phyloP scores from a whole-genome alignment of 2,113 vertebrate genomes.

The Rhinopithecus roxellana region DNA sequence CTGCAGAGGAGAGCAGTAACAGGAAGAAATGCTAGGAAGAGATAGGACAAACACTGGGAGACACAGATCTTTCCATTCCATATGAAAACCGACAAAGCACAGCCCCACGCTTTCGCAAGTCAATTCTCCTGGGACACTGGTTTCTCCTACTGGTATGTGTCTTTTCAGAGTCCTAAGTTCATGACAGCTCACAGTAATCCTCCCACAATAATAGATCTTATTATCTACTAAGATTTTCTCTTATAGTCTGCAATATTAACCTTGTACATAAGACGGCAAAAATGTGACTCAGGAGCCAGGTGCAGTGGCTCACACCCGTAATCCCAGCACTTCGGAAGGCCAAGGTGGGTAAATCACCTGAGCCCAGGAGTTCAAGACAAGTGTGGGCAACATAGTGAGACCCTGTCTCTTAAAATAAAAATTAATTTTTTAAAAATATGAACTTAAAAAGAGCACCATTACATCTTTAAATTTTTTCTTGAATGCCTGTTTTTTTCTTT shows the following conservation, averaged over 20 bases:
- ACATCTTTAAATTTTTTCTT: neutral
- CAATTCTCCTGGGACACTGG: neutral
- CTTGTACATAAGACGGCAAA: neutral
- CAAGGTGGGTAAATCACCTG: too few relatives aligned
- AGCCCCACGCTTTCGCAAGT: neutral
- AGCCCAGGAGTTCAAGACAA: too few relatives aligned
- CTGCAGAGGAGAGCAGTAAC: neutral
- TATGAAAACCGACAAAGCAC: neutral
- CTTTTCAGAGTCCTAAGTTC: neutral
- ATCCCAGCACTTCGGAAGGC: too few relatives aligned
- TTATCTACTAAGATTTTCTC: neutral
- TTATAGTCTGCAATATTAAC: neutral
- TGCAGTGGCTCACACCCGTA: too few relatives aligned
- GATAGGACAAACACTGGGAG: neutral
- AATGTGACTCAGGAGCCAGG: too few relatives aligned
- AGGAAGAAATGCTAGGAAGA: neutral
- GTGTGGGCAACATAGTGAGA: too few relatives aligned
- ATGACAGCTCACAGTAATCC: neutral
- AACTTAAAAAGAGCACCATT: neutral
- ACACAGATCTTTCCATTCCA: neutral
- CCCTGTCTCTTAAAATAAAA: too few relatives aligned
- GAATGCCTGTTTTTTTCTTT: neutral
- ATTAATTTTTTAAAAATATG: neutral
- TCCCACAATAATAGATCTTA: neutral
- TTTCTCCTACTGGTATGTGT: neutral